Conservation (phyloP, 2,113 vertebrate genomes). For the Zeus faber region DNA sequence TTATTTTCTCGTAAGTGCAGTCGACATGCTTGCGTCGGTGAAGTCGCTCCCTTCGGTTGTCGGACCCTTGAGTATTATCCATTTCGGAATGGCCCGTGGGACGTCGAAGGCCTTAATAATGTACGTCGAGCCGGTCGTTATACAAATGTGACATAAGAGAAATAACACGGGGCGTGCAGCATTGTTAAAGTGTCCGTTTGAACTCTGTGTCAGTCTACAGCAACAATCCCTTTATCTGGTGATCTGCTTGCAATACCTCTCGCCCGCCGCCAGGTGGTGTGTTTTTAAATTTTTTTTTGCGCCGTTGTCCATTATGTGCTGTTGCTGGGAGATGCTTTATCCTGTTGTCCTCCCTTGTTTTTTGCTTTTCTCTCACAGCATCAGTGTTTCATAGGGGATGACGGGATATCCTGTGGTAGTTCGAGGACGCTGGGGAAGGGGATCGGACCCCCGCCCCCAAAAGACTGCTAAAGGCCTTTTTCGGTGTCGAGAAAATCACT, state of each 20-base stretch:
- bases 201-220: conserved; percentile 69
- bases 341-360: conserved; percentile 6
- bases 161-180: conserved; percentile 46
- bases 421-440: too few relatives aligned
- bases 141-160: conserved; percentile 30
- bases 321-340: conserved; percentile 33
- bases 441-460: too few relatives aligned
- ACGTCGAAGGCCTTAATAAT: conserved; percentile 63
- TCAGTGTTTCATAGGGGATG: conserved; percentile 12
- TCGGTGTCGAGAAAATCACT: too few relatives aligned
- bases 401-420: too few relatives aligned
- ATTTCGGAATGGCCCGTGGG: conserved; percentile 54
- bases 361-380: background rate
- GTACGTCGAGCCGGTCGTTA: conserved; percentile 26
- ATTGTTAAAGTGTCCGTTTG: conserved; percentile 51
- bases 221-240: conserved; percentile 78
- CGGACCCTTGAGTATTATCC: conserved; percentile 18
- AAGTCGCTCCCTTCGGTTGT: conserved; percentile 6
- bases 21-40: too few relatives aligned
- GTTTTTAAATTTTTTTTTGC: conserved; percentile 13
- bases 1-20: too few relatives aligned
- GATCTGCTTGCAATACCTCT: conserved; percentile 77
- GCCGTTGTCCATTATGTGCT: conserved; percentile 32
- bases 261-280: conserved; percentile 43
- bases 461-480: too few relatives aligned